Evolutionary conservation across 2,797 vertebrate genomes (phyloP).

Genomic region (Myripristis murdjan): DNA sequence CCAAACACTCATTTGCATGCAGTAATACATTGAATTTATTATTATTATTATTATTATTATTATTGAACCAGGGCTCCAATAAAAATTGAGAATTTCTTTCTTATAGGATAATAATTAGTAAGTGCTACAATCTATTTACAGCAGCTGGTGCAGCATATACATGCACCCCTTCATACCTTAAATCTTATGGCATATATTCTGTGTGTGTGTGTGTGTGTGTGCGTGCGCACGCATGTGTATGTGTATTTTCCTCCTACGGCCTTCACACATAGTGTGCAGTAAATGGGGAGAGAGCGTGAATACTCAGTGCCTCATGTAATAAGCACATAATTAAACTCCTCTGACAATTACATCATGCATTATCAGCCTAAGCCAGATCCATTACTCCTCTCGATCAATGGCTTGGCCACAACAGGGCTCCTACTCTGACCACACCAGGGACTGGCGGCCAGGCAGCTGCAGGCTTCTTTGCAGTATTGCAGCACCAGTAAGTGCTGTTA

Average conservation of each 20-base stretch:
- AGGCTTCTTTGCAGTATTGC: slow-evolving; percentile 64
- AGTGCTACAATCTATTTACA: too few relatives aligned
- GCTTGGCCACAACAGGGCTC: slow-evolving; percentile 78
- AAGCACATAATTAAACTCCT: slow-evolving; percentile 92
- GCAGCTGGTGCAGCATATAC: too few relatives aligned
- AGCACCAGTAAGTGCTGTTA: slow-evolving; percentile 87
- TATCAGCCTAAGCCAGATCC: slow-evolving; percentile 90
- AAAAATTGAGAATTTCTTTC: too few relatives aligned
- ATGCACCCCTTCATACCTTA: slow-evolving; percentile 25
- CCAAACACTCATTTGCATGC: too few relatives aligned
- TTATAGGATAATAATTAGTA: too few relatives aligned
- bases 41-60: too few relatives aligned
- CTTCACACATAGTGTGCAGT: slow-evolving; percentile 63
- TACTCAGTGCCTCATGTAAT: slow-evolving; percentile 83
- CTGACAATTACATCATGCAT: slow-evolving; percentile 94
- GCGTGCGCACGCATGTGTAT: too few relatives aligned
- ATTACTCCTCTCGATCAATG: slow-evolving; percentile 91
- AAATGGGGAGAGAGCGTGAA: slow-evolving; percentile 79
- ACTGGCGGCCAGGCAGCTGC: slow-evolving; percentile 70
- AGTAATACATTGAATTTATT: too few relatives aligned
- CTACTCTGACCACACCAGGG: slow-evolving; percentile 81
- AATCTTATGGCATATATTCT: slow-evolving; percentile 33
- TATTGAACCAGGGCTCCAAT: too few relatives aligned
- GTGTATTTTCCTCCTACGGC: slow-evolving; percentile 41
- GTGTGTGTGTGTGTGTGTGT: too few relatives aligned